Evolutionary conservation across 2,888 invertebrate genomes (phyloP), one percentile per base, ranked within the genome.

Genomic region (Cheiracanthium punctorium): DNA sequence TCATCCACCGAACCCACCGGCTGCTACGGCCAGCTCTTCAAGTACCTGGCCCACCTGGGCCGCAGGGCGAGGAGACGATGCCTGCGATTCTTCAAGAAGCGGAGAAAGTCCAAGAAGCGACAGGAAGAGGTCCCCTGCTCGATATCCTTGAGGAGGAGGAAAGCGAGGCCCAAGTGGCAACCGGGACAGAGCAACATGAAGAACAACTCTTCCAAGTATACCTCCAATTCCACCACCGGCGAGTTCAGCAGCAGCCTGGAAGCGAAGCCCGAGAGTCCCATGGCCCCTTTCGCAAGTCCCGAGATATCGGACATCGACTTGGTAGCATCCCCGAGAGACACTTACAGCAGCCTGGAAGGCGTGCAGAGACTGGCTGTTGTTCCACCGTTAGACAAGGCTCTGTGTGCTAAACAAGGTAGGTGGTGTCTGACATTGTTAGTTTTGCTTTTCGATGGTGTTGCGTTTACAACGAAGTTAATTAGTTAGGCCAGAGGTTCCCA

Each of bases 11-110:
- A 98, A 91, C 97, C 98, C 37, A 96, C 96, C 28, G 97, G 97
- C 37, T 98, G 98, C 93, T 99, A 99, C 92, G 96, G 97, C 33
- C 98, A 99, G 93, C 97, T 99, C 81, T 96, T 99, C 89, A 98
- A 98, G 93, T 98, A 98, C 91, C 95, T 99, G 65, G 98, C 96
- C 0, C 98, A 99, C 92, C 93, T 98, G 88, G 97, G 96, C 95
- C 94, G 99, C 89, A 93, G 97, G 89, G 95, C 95, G 85, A 97
- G 97, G 92, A 93, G 98, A 91, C 94, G 96, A 32, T 43, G 76
- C 32, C 64, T 82, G 17, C 72, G 85, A 0, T 88, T 85, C 81
- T 88, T 80, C 67, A 28, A 81, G 37, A 70, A 77, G 43, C 70
- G 72, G 37, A 72, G 79, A 75, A 24, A 41, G 48, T 81, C 76